phyloP scores from a whole-genome alignment of 2,888 invertebrate genomes.

The Chaitophorus viminalis region DNA sequence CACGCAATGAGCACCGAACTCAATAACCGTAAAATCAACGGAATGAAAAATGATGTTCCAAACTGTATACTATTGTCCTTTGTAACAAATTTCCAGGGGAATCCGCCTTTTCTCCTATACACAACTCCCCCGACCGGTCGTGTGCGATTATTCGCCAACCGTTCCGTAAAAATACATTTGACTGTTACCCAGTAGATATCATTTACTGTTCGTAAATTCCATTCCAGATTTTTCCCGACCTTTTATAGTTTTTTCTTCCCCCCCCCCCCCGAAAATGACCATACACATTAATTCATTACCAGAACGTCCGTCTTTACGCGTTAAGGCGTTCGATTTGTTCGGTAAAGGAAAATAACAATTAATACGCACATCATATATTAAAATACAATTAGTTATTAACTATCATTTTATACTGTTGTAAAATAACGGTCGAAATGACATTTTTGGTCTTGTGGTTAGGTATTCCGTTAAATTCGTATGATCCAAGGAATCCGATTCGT shows the following conservation, averaged over 20 bases:
- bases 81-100: constrained; percentile 49
- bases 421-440: too few relatives aligned
- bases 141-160: neutral
- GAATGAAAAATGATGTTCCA: constrained; percentile 53
- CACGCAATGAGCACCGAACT: neutral
- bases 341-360: too few relatives aligned
- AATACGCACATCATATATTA: too few relatives aligned
- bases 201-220: neutral
- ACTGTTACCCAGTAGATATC: constrained; percentile 4
- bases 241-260: neutral
- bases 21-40: constrained; percentile 55
- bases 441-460: too few relatives aligned
- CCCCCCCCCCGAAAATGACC: neutral
- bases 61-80: constrained; percentile 36
- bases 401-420: too few relatives aligned
- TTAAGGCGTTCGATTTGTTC: too few relatives aligned
- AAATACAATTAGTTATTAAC: too few relatives aligned
- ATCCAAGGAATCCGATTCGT: too few relatives aligned
- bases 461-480: too few relatives aligned
- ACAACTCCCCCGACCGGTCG: neutral
- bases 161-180: constrained; percentile 19
- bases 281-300: constrained; percentile 21
- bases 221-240: too few relatives aligned
- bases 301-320: too few relatives aligned
- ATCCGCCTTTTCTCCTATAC: neutral